Evolutionary conservation across 1,140 invertebrate genomes (phyloP).

Genomic region (Archivesica marissinica): DNA sequence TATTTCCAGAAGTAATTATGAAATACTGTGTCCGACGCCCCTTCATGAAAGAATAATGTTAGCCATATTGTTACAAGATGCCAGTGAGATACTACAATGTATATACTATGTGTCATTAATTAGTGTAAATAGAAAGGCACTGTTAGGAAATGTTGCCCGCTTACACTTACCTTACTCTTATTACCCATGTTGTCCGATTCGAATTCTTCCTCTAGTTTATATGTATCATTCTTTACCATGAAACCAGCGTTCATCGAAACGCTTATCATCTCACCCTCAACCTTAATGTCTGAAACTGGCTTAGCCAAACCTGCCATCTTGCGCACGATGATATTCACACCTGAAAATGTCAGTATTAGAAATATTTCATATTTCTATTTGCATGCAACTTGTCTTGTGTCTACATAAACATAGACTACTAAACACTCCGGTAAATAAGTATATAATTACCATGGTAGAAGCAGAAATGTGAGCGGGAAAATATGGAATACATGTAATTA

Average conservation of each 20-base stretch:
- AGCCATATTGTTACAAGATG: neutral
- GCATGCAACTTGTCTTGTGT: too few relatives aligned
- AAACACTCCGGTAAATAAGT: too few relatives aligned
- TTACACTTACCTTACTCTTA: conserved; percentile 57
- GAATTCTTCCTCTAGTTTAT: conserved; percentile 60
- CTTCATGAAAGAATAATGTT: neutral
- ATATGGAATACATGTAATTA: too few relatives aligned
- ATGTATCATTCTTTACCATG: conserved; percentile 44
- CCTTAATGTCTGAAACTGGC: conserved; percentile 50
- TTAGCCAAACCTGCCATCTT: conserved; percentile 60
- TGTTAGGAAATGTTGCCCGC: too few relatives aligned
- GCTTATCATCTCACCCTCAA: conserved; percentile 53
- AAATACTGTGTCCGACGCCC: neutral
- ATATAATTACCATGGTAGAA: too few relatives aligned
- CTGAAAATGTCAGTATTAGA: too few relatives aligned
- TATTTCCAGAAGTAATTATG: neutral
- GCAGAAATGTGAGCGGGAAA: too few relatives aligned
- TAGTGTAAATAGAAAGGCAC: neutral
- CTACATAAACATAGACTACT: too few relatives aligned
- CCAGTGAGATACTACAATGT: neutral
- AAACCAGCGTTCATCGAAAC: conserved; percentile 62
- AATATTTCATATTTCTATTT: too few relatives aligned
- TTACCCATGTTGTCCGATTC: conserved; percentile 50
- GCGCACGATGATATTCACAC: conserved; percentile 60
- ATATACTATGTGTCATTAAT: neutral